Conservation (phyloP, 2,888 invertebrate genomes). For the Nycteola revayana region DNA sequence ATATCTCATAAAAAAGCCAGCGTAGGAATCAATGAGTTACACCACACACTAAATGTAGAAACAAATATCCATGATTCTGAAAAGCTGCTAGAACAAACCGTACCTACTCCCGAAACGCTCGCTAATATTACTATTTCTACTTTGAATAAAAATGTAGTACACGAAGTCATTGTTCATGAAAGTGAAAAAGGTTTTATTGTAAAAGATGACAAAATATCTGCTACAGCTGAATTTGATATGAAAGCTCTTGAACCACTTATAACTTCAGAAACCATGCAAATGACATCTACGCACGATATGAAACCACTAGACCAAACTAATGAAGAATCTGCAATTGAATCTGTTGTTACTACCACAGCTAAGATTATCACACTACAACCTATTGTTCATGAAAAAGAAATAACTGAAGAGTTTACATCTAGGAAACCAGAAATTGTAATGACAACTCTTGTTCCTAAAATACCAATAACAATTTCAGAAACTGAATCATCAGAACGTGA, state of each 20-base stretch:
- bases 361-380: conserved; percentile 84
- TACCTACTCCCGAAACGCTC: conserved; percentile 58
- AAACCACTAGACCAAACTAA: conserved; percentile 76
- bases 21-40: conserved; percentile 83
- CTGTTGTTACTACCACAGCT: conserved; percentile 83
- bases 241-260: conserved; percentile 82
- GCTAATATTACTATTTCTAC: conserved; percentile 76
- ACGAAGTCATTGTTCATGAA: conserved; percentile 85
- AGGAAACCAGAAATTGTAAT: conserved; percentile 58
- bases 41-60: conserved; percentile 82
- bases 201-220: conserved; percentile 73
- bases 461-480: conserved; percentile 83
- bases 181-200: conserved; percentile 81
- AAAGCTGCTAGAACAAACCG: conserved; percentile 65
- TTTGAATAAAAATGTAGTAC: conserved; percentile 81
- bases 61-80: conserved; percentile 84
- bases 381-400: conserved; percentile 85
- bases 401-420: conserved; percentile 41
- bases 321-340: conserved; percentile 57
- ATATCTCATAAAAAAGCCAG: conserved; percentile 79
- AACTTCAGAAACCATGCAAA: conserved; percentile 75
- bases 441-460: conserved; percentile 79
- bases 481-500: conserved; percentile 86
- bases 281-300: conserved; percentile 73
- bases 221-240: conserved; percentile 81